Base-by-base conservation (phyloP, 1,140 invertebrate species). In the Conus ventricosus region DNA sequence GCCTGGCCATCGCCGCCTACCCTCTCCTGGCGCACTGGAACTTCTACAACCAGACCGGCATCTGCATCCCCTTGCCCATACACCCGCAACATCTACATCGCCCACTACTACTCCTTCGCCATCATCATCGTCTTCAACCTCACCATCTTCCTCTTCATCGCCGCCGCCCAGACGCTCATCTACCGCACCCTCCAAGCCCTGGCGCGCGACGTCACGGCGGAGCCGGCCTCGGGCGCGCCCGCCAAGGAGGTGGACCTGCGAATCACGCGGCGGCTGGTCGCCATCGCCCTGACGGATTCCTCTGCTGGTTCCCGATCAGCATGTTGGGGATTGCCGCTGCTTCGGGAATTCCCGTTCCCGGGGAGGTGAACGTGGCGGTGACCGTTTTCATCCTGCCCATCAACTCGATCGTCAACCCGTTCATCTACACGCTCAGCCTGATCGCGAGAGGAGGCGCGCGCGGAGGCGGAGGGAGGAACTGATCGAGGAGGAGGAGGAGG, bases 111-210 rank as follows among this genome's bases (percentile, higher is more conserved):
- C 67, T 71, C 67, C 67, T 71, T 71, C 67, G 67, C 67, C 67
- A n/a, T 71, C 67, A 6, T 71, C 67, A 71, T 71, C 67, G 20
- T 71, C 67, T 71, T 71, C 67, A 71, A 71, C 67, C 67, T 71
- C 67, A 71, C 67, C 67, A 4, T 71, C 67, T 71, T 71, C 67
- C 67, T 71, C 67, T 71, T 71, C 67, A 71, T 71, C 67, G 89
- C 88, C 27, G n/a, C 87, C 51, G 91, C 90, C 5, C 92, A 92
- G 81, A 6, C 89, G 10, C n/a, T 89, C 17, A 92, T 92, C 60
- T 91, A 88, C 85, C 63, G 27, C 8, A 83, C 86, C 39, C 84
- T 91, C 8, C 76, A 17, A 7, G 27, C 76, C 27, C 67, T 71
- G 67, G 67, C 67, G 67, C 67, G 67, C 15, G 60, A 11, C 10